Conservation (phyloP, 2,888 invertebrate species). For the Drosophila kuntzei region DNA sequence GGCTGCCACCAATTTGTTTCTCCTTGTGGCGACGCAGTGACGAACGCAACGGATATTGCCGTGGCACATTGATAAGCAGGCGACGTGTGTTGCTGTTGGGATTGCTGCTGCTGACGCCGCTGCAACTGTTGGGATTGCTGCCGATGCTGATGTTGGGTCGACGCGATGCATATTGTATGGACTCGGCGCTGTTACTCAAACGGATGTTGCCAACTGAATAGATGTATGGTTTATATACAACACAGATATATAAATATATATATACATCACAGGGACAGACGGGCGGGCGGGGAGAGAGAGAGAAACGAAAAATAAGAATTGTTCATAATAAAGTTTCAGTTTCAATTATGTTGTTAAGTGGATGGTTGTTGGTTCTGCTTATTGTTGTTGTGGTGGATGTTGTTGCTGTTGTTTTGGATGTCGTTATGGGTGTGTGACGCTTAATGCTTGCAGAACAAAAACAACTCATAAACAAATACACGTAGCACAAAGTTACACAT, state of each 20-base stretch:
- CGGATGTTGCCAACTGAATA: constrained; percentile 87
- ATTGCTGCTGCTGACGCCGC: constrained; percentile 33
- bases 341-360: constrained; percentile 32
- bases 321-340: constrained; percentile 25
- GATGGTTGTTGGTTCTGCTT: constrained; percentile 27
- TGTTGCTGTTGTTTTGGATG: constrained; percentile 26
- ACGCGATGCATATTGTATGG: constrained; percentile 87
- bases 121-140: constrained; percentile 53
- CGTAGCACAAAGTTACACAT: constrained; percentile 34
- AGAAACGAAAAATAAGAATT: constrained; percentile 53
- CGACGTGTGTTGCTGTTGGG: constrained; percentile 86
- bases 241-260: constrained; percentile 21
- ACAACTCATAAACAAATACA: constrained; percentile 30
- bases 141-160: constrained; percentile 82
- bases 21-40: constrained; percentile 87
- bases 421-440: constrained; percentile 25
- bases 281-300: constrained; percentile 29
- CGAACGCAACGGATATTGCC: constrained; percentile 86
- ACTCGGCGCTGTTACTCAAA: constrained; percentile 88
- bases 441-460: constrained; percentile 26
- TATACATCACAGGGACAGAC: constrained; percentile 21
- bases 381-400: constrained; percentile 8
- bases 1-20: constrained; percentile 85
- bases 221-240: constrained; percentile 36
- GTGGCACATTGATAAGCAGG: constrained; percentile 85